Percentiles rank a stretch among this genome's conserved stretches.
phyloP scores from a whole-genome alignment of 1,140 invertebrate species.

The Drosophila rhopaloa region DNA sequence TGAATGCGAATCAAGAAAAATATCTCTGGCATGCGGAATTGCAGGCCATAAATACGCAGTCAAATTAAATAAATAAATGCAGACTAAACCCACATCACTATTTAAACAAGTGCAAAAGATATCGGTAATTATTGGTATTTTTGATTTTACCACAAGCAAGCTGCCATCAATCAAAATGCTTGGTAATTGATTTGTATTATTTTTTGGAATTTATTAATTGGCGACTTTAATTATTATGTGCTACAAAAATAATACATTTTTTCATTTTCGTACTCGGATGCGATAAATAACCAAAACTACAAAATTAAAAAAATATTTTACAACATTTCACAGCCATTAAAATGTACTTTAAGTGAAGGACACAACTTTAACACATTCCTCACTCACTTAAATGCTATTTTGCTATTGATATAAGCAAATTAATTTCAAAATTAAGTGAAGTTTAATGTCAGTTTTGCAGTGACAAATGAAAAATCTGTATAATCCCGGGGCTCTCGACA shows the following conservation, averaged over 20 bases:
- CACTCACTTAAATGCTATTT: background rate
- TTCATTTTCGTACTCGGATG: no score
- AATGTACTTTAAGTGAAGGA: no score
- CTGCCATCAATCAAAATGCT: background rate
- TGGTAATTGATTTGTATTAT: background rate
- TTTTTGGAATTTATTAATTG: background rate
- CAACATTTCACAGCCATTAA: no score
- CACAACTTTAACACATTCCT: no score
- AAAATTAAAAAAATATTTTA: no score
- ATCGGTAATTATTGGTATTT: background rate
- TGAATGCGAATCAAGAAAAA: conserved; percentile 31
- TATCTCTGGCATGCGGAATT: conserved; percentile 20
- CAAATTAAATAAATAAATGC: conserved; percentile 14
- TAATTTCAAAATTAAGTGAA: conserved; percentile 12
- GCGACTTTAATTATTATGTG: background rate
- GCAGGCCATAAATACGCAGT: conserved; percentile 3
- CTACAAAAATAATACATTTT: background rate
- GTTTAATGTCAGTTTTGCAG: conserved; percentile 15
- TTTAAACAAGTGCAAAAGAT: background rate
- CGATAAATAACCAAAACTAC: no score
- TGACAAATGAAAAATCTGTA: conserved; percentile 23
- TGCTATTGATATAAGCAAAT: background rate
- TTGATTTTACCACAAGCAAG: background rate
- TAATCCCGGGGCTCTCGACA: conserved; percentile 40
- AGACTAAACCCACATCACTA: background rate